Evolutionary conservation across 30 jellyfish, hydroid and myxozoan species (phyloP).

Genomic region (Cassiopea andromeda): DNA sequence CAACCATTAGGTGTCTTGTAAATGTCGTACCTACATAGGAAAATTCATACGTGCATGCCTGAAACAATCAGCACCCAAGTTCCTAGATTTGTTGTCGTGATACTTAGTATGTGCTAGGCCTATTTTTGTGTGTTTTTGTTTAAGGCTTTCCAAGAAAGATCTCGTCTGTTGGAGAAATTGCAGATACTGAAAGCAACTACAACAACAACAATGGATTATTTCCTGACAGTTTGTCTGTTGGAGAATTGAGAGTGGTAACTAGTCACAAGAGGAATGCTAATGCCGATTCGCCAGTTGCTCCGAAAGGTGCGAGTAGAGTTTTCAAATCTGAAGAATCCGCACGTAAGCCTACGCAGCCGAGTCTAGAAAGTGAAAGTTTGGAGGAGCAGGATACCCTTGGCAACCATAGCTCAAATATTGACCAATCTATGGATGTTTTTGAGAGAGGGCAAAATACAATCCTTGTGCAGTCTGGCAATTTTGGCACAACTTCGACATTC

Average conservation of each 20-base stretch:
- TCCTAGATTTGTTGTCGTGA: no score
- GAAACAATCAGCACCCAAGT: no score
- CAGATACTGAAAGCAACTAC: neutral
- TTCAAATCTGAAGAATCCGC: neutral
- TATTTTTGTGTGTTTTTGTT: neutral
- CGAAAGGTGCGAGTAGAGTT: neutral
- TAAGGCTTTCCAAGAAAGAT: conserved; percentile 28
- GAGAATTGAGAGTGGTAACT: conserved; percentile 43
- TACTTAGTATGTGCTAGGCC: no score
- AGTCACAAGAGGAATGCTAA: neutral
- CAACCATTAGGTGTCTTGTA: no score
- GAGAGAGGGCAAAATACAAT: conserved; percentile 39
- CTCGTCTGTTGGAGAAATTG: conserved; percentile 45
- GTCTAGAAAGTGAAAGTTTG: neutral
- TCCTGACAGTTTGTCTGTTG: conserved; percentile 42
- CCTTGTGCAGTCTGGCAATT: conserved; percentile 61
- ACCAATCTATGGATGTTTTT: neutral
- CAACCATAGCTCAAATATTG: neutral
- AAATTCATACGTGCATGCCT: no score
- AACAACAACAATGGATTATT: neutral
- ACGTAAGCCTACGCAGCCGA: neutral
- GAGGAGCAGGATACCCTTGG: neutral
- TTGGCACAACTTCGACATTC: conserved; percentile 48
- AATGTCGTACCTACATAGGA: no score
- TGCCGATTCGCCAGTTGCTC: neutral